Evolutionary conservation across 2,113 vertebrate genomes (phyloP).

Genomic region (Vombatus ursinus): DNA sequence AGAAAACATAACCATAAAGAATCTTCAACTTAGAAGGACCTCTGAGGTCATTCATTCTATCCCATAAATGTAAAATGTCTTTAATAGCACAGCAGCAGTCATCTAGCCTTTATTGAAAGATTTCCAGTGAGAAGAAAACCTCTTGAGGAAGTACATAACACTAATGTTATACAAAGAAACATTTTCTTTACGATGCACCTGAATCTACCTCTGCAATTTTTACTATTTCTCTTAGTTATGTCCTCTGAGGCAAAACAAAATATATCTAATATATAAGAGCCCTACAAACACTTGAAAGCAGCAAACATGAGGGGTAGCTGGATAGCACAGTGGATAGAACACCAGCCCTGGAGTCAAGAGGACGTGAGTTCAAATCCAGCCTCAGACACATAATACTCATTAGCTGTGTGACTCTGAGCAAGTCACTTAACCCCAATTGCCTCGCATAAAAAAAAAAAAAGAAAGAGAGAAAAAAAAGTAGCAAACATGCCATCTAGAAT

Average conservation of each 20-base stretch:
- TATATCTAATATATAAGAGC: background rate
- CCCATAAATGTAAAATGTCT: background rate
- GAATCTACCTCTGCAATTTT: background rate
- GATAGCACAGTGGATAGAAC: too few species aligned
- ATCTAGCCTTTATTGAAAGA: background rate
- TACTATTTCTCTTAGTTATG: background rate
- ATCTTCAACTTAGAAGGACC: background rate
- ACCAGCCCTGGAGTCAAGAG: too few species aligned
- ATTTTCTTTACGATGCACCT: background rate
- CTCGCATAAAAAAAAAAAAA: too few species aligned
- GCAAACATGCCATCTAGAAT: too few species aligned
- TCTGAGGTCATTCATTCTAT: background rate
- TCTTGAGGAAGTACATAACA: background rate
- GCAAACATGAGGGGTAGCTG: too few species aligned
- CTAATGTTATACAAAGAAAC: background rate
- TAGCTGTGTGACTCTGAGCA: too few species aligned
- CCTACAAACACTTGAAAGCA: background rate
- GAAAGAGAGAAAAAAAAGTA: too few species aligned
- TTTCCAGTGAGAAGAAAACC: background rate
- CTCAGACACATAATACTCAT: too few species aligned
- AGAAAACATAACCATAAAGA: background rate
- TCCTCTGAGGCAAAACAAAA: background rate
- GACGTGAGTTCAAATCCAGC: too few species aligned
- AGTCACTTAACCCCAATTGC: too few species aligned
- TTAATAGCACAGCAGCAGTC: background rate